These are phyloP conservation scores for Tricholaema leucomelas DNA, from an alignment of 2,113 vertebrate species.

Conservation along the genomic window DNA sequence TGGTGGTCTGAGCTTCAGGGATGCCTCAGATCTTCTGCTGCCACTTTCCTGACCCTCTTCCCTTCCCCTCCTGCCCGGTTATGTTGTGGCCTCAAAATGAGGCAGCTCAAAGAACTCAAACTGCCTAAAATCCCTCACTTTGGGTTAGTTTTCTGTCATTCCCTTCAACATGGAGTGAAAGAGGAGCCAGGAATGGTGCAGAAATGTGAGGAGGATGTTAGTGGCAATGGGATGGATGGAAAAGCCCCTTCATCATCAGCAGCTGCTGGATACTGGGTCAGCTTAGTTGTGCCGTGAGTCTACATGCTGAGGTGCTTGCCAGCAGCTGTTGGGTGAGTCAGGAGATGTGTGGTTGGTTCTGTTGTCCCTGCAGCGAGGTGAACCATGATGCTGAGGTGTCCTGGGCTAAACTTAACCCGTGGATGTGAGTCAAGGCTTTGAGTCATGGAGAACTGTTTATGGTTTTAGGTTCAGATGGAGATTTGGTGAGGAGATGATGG, in stretches of 20 bases:
- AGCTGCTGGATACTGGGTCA: neutral
- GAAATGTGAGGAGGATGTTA: neutral
- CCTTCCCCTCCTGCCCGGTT: neutral
- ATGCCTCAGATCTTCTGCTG: neutral
- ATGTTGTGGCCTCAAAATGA: neutral
- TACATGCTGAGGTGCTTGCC: neutral
- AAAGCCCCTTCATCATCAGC: neutral
- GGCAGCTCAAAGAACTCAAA: neutral
- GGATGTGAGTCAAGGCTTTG: neutral
- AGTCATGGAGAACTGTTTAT: neutral
- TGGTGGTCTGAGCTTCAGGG: neutral
- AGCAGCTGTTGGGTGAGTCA: neutral
- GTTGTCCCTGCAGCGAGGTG: fast-evolving
- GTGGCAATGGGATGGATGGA: neutral
- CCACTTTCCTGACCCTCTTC: too few species aligned
- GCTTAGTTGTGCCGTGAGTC: neutral
- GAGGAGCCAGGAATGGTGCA: fast-evolving
- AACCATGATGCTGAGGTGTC: neutral
- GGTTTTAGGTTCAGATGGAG: fast-evolving
- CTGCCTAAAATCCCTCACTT: fast-evolving
- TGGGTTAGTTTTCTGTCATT: fast-evolving
- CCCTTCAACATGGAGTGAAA: fast-evolving
- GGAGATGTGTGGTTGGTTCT: neutral
- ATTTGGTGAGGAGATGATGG: fast-evolving
- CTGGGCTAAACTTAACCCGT: neutral